Percentiles rank a stretch among this genome's conserved stretches.
phyloP scores from a whole-genome alignment of 2,888 invertebrate genomes.

The Heteromyza rotundicornis region DNA sequence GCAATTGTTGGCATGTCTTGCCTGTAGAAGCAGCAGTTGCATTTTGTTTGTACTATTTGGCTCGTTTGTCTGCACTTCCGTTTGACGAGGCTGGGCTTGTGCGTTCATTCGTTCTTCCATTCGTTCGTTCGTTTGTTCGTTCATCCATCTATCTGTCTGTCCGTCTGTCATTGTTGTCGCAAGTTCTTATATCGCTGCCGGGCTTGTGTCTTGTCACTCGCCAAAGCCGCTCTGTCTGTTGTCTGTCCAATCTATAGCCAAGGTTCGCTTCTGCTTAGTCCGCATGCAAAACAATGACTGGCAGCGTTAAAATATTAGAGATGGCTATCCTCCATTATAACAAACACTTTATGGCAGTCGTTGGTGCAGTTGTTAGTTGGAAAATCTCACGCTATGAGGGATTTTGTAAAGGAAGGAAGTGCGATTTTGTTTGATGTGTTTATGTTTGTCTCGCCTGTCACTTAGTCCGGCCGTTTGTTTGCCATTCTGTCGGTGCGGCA shows the following conservation, averaged over 20 bases:
- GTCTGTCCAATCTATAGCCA: not conserved
- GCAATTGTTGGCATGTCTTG: no score
- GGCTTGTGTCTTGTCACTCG: not conserved
- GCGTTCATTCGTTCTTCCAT: not conserved
- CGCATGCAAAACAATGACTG: not conserved
- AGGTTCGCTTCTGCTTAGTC: not conserved
- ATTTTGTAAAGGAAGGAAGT: not conserved
- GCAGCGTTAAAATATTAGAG: not conserved
- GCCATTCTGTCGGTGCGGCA: no score
- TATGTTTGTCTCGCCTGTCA: not conserved
- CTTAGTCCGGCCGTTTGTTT: no score
- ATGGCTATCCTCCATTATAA: not conserved
- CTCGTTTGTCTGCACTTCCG: slow-evolving; percentile 4
- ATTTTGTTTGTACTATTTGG: not conserved
- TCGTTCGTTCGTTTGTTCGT: no score
- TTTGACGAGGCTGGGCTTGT: not conserved
- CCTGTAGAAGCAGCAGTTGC: no score
- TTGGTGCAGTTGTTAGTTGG: not conserved
- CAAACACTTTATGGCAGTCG: not conserved
- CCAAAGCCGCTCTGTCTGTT: no score
- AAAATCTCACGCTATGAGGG: not conserved
- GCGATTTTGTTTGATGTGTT: not conserved
- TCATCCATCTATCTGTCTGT: no score
- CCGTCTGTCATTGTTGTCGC: slow-evolving; percentile 19
- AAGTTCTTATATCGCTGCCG: slow-evolving; percentile 14